Evolutionary conservation across 2,113 vertebrate species (phyloP).

Genomic region (Labeo catla): DNA sequence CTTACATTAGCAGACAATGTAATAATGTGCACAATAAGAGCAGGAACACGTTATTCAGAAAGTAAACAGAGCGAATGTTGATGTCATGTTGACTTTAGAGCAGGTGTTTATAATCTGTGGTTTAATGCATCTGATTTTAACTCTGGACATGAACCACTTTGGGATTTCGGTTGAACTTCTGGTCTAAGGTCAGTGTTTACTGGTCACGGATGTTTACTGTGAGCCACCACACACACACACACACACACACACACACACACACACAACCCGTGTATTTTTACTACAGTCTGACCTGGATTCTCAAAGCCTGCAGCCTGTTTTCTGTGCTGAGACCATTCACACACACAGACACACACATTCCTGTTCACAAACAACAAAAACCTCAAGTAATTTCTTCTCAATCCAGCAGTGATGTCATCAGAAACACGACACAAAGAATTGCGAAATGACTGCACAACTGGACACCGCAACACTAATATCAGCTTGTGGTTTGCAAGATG

Average conservation of each 20-base stretch:
- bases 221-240: not conserved
- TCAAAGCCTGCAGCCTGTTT: too few relatives aligned
- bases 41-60: not conserved
- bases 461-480: not conserved
- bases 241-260: too few relatives aligned
- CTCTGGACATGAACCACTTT: not conserved
- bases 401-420: not conserved
- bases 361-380: not conserved
- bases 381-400: not conserved
- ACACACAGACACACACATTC: not conserved
- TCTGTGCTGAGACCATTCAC: too few relatives aligned
- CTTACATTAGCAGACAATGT: not conserved
- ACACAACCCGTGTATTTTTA: not conserved
- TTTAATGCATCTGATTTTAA: not conserved
- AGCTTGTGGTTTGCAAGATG: not conserved
- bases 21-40: not conserved
- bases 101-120: not conserved
- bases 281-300: too few relatives aligned
- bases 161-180: not conserved
- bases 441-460: not conserved
- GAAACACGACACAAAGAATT: not conserved
- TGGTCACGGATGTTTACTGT: not conserved
- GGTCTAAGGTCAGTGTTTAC: constrained; percentile 6
- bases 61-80: not conserved
- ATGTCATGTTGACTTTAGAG: not conserved